Evolutionary conservation across 2,888 invertebrate genomes (phyloP).

Genomic region (Philhelius pedissequus): DNA sequence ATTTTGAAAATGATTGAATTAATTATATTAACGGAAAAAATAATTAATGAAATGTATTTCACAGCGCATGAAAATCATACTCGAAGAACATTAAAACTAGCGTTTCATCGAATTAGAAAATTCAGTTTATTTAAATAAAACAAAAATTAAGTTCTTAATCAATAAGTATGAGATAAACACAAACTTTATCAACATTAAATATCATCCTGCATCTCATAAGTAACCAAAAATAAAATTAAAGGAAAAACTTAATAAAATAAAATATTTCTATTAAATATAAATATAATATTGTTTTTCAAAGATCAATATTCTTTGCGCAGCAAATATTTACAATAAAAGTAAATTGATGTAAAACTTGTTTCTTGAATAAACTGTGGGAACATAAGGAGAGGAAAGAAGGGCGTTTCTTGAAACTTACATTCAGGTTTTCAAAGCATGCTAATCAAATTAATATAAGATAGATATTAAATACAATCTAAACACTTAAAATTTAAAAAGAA

Average conservation of each 20-base stretch:
- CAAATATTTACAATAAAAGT: conserved; percentile 65
- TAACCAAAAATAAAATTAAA: conserved; percentile 27
- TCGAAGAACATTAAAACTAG: not conserved
- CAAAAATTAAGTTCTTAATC: not conserved
- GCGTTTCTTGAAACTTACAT: conserved; percentile 10
- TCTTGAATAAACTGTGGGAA: not conserved
- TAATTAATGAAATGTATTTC: not conserved
- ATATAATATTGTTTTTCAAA: conserved; percentile 28
- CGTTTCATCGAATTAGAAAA: not conserved
- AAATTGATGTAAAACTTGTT: conserved; percentile 32
- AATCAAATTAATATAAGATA: conserved; percentile 5
- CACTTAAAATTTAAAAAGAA: conserved; percentile 3
- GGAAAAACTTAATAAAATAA: conserved; percentile 34
- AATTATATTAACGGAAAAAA: not conserved
- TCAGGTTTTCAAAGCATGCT: conserved; percentile 33
- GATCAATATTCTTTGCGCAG: conserved; percentile 33
- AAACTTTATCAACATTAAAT: not conserved
- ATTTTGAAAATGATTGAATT: not conserved
- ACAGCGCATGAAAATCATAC: conserved; percentile 9
- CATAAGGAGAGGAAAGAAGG: not conserved
- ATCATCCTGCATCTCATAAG: conserved; percentile 11
- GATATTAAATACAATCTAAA: conserved; percentile 34
- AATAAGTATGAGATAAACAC: not conserved
- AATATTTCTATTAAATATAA: conserved; percentile 41
- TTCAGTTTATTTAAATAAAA: not conserved